Evolutionary conservation across 1,140 invertebrate species (phyloP), one percentile per base, ranked within the genome.

Genomic region (Drosophila punjabiensis): DNA sequence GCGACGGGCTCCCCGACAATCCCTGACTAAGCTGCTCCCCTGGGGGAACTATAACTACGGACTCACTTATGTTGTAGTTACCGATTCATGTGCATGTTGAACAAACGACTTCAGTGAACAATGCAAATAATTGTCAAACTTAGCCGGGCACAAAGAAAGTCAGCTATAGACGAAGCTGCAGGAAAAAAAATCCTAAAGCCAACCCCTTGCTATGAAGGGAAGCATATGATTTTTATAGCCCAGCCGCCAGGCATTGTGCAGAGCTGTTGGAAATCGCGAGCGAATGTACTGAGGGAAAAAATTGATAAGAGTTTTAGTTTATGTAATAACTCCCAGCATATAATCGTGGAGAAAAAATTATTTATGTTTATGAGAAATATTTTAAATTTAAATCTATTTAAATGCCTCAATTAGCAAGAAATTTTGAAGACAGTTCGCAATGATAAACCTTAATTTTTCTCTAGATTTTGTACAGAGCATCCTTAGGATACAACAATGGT

Each of bases 71-170:
- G 69, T 81, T 89, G 85, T 89, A 88, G 81, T 88, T 83, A 84
- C 84, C 85, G 85, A 89, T 88, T 88, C 85, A 84, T 88, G 85
- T 84, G 85, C 67, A 88, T 88, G 81, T 88, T 84, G 74, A 88
- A 79, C 85, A 88, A 88, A 81, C 81, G 85, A 89, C 56, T 78
- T 78, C 61, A 86, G 58, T 86, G 86, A 90, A 90, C 86, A 90
- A 90, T 90, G 86, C 86, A 90, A 90, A 90, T 90, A 90, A 90
- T 90, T 90, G 86, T 90, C 86, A 90, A 85, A 85, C 82, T 81
- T 75, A 82, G 76, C 86, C 65, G 62, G 79, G 61, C 56, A 82
- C 75, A 85, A 85, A 82, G 70, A 33, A 68, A 59, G 75, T 62
- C 52, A 59, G 60, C 47, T 68, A 39, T 48, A 53, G 53, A 50